A percentile compares a stretch with the other conserved stretches of the same genome.
Conservation (phyloP, 2,797 vertebrate species). For the Leptodactylus fallax region DNA sequence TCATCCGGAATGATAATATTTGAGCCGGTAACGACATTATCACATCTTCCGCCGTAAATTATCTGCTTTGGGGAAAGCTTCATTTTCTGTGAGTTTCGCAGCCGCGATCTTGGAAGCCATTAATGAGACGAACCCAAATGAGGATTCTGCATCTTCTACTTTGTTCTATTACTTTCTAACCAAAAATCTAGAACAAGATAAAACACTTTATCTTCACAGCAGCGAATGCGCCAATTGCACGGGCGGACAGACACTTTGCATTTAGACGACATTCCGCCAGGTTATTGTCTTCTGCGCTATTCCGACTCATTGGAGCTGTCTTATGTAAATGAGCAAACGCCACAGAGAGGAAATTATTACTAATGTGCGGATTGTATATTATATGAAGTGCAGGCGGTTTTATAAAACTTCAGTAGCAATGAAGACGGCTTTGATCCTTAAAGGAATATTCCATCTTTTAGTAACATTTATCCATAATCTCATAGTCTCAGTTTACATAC, state of each 20-base stretch:
- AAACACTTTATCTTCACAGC: neutral
- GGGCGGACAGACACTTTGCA: slow-evolving; percentile 12
- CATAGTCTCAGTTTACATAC: too few species aligned
- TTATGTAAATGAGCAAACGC: slow-evolving; percentile 21
- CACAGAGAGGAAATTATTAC: neutral
- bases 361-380: neutral
- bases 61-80: neutral
- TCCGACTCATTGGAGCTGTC: slow-evolving; percentile 1
- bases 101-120: slow-evolving; percentile 24
- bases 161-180: slow-evolving; percentile 31
- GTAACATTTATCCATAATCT: neutral
- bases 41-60: neutral
- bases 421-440: neutral
- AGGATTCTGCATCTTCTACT: slow-evolving; percentile 21
- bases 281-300: slow-evolving; percentile 15
- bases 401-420: neutral
- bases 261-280: neutral
- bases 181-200: neutral
- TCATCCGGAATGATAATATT: neutral
- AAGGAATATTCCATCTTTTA: neutral
- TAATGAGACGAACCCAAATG: slow-evolving; percentile 24
- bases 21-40: slow-evolving; percentile 28
- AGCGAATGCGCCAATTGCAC: neutral
- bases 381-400: neutral
- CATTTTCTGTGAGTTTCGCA: slow-evolving; percentile 17